These are phyloP conservation scores for Gisinianus flammeolus DNA, from an alignment of 2,888 invertebrate genomes.

Conservation along the genomic window DNA sequence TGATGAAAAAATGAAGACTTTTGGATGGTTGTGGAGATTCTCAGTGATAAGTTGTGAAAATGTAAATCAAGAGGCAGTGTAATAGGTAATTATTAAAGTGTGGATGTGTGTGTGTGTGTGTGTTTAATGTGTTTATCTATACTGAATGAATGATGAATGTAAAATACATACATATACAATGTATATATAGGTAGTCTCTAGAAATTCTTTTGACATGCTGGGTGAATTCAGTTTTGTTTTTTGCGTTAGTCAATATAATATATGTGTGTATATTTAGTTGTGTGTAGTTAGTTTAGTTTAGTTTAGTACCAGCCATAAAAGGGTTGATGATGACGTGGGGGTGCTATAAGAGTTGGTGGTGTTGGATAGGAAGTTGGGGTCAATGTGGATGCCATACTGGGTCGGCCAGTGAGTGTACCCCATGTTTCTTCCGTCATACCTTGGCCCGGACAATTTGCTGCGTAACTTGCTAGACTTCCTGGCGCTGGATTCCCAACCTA, in stretches of 20 bases:
- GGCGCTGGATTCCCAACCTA: slow-evolving; percentile 42
- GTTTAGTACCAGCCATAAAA: slow-evolving; percentile 56
- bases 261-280: background rate
- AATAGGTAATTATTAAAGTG: too few relatives aligned
- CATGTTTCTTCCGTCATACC: slow-evolving; percentile 57
- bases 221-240: background rate
- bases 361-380: slow-evolving; percentile 56
- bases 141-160: too few relatives aligned
- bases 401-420: slow-evolving; percentile 54
- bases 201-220: background rate
- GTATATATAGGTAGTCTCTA: too few relatives aligned
- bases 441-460: slow-evolving; percentile 50
- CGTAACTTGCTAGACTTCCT: slow-evolving; percentile 50
- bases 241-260: background rate
- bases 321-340: slow-evolving; percentile 57
- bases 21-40: too few relatives aligned
- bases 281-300: slow-evolving; percentile 5
- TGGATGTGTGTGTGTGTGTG: too few relatives aligned
- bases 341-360: slow-evolving; percentile 53
- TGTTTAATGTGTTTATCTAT: too few relatives aligned
- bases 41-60: too few relatives aligned
- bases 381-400: slow-evolving; percentile 55
- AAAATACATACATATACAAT: background rate
- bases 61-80: too few relatives aligned
- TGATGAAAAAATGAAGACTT: too few relatives aligned